These are phyloP conservation scores for Caloenas nicobarica DNA, from an alignment of 2,113 vertebrate genomes.

Conservation along the genomic window DNA sequence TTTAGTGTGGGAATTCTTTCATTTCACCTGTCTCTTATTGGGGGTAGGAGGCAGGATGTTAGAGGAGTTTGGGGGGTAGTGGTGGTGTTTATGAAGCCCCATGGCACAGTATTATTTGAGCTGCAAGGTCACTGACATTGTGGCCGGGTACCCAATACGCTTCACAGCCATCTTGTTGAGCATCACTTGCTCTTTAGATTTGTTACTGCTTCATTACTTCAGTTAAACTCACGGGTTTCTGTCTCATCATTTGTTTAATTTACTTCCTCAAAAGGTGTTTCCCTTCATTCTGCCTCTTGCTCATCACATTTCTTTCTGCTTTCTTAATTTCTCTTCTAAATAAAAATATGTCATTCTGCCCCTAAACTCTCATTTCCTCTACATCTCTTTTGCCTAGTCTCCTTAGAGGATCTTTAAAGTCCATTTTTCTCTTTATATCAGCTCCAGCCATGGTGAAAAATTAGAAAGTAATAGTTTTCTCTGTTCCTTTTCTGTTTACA, in stretches of 20 bases:
- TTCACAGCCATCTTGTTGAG: background rate
- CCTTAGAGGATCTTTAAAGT: background rate
- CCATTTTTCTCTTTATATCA: background rate
- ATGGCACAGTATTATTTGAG: background rate
- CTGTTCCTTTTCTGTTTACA: background rate
- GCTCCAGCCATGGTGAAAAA: background rate
- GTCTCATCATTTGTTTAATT: background rate
- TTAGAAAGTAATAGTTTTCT: background rate
- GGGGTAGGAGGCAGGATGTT: accelerated
- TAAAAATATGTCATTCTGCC: background rate
- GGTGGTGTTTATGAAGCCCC: background rate
- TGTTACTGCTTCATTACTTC: background rate
- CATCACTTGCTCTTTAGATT: background rate
- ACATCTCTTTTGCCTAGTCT: background rate
- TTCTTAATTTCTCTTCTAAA: background rate
- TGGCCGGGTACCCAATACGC: background rate
- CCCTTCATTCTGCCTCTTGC: background rate
- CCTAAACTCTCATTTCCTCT: background rate
- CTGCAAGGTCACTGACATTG: background rate
- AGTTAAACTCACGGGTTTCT: background rate
- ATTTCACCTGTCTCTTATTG: background rate
- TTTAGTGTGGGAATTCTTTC: background rate
- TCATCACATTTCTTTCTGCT: background rate
- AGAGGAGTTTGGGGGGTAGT: too few relatives aligned
- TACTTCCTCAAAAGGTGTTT: background rate